A percentile compares a stretch with the other conserved stretches of the same genome.
Conservation (phyloP, 2,113 vertebrate genomes). For the Potamarius usumacintae region DNA sequence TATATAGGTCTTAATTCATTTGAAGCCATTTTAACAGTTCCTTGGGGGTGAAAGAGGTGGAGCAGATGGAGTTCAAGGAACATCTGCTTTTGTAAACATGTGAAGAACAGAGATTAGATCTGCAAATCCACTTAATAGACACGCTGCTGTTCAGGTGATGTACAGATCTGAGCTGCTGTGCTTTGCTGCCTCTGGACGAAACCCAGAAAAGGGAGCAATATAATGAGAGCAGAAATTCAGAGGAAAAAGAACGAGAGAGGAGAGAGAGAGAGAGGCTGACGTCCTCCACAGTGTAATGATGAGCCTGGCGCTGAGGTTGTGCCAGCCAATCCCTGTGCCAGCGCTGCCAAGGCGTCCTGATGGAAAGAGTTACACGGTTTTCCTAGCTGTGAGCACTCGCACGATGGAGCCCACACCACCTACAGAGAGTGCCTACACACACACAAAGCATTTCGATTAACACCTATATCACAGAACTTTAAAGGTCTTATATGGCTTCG, state of each 20-base stretch:
- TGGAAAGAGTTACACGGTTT: conserved; percentile 80
- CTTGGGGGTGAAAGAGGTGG: conserved; percentile 1
- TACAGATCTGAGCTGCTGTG: conserved; percentile 29
- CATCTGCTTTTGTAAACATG: conserved; percentile 32
- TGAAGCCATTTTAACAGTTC: conserved; percentile 15
- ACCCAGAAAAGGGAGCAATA: conserved; percentile 32
- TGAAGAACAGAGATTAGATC: conserved; percentile 34
- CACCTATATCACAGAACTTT: neutral
- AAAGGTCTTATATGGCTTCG: neutral
- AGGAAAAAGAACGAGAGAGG: neutral
- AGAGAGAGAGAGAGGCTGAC: neutral
- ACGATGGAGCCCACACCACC: conserved; percentile 96
- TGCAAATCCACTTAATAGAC: conserved; percentile 16
- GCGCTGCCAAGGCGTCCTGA: conserved; percentile 23
- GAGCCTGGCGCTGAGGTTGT: conserved; percentile 46
- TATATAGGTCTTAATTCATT: neutral
- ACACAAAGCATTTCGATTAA: conserved; percentile 13
- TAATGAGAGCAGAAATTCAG: conserved; percentile 15
- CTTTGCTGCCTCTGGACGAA: conserved; percentile 20
- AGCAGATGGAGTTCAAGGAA: neutral
- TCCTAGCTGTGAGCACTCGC: conserved; percentile 92
- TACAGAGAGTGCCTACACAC: conserved; percentile 84
- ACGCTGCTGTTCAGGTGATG: conserved; percentile 11
- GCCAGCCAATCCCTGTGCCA: conserved; percentile 50
- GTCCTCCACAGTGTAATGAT: conserved; percentile 45